phyloP scores from a whole-genome alignment of 2,113 vertebrate species.

The Rhabdornis inornatus region DNA sequence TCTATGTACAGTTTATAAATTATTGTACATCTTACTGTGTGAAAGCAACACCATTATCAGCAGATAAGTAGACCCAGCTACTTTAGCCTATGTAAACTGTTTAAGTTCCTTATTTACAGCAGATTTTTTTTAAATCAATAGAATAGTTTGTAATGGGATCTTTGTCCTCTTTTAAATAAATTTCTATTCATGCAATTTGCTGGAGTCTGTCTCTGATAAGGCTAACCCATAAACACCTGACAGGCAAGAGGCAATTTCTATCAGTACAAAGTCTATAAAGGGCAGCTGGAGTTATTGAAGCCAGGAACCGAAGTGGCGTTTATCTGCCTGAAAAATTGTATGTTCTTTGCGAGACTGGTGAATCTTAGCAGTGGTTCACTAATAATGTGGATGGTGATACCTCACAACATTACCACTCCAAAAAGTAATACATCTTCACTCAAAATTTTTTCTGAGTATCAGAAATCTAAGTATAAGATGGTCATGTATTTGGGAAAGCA shows the following conservation, averaged over 20 bases:
- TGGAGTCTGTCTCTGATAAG: not conserved
- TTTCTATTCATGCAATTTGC: not conserved
- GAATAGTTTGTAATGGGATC: not conserved
- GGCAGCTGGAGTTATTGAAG: not conserved
- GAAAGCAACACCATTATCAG: not conserved
- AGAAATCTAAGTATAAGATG: not conserved
- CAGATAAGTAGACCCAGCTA: not conserved
- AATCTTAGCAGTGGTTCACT: not conserved
- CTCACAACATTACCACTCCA: not conserved
- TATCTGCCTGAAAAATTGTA: not conserved
- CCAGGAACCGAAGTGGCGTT: not conserved
- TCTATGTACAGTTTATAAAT: not conserved
- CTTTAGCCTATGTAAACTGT: not conserved
- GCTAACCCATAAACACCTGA: not conserved
- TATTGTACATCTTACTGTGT: not conserved
- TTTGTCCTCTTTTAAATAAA: not conserved
- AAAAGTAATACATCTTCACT: not conserved
- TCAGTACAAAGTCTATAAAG: not conserved
- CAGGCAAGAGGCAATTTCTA: not conserved
- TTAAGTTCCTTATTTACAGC: not conserved
- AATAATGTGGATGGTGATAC: not conserved
- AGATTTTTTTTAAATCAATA: not conserved
- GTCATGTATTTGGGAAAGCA: not conserved
- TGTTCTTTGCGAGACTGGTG: not conserved
- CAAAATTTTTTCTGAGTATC: not conserved